Evolutionary conservation across 2,113 vertebrate genomes (phyloP).

Genomic region (Myanophis thanlyinensis): DNA sequence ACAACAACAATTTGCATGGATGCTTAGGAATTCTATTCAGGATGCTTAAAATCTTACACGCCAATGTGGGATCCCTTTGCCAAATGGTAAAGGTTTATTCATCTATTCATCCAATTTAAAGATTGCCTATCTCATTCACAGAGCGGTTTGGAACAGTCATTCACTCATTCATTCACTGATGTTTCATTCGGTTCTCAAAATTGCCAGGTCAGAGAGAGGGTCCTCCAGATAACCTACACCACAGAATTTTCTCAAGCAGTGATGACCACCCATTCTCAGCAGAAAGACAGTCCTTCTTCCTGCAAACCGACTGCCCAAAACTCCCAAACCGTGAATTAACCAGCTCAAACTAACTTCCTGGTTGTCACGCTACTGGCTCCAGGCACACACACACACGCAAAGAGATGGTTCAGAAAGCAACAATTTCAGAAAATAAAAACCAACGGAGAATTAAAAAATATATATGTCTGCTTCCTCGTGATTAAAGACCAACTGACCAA

Average conservation of each 20-base stretch:
- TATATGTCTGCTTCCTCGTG: accelerated
- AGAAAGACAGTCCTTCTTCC: not conserved
- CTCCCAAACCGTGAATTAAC: not conserved
- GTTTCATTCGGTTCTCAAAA: not conserved
- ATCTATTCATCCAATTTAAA: not conserved
- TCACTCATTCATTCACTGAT: not conserved
- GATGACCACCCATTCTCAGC: not conserved
- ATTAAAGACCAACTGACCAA: not conserved
- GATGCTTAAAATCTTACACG: not conserved
- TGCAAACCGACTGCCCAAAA: not conserved
- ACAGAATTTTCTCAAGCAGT: not conserved
- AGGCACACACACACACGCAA: not conserved
- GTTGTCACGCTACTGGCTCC: not conserved
- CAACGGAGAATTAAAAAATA: too few relatives aligned
- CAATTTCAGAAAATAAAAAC: not conserved
- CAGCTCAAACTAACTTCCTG: not conserved
- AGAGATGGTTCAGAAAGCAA: not conserved
- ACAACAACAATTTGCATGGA: not conserved
- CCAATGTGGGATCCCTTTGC: not conserved
- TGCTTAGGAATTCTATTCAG: not conserved
- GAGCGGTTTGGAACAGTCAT: not conserved
- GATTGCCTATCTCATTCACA: not conserved
- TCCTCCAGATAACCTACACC: not conserved
- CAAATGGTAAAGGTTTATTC: not conserved
- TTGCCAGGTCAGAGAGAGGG: not conserved